Evolutionary conservation across 2,888 invertebrate species (phyloP).

Genomic region (Syrista parreyssii): DNA sequence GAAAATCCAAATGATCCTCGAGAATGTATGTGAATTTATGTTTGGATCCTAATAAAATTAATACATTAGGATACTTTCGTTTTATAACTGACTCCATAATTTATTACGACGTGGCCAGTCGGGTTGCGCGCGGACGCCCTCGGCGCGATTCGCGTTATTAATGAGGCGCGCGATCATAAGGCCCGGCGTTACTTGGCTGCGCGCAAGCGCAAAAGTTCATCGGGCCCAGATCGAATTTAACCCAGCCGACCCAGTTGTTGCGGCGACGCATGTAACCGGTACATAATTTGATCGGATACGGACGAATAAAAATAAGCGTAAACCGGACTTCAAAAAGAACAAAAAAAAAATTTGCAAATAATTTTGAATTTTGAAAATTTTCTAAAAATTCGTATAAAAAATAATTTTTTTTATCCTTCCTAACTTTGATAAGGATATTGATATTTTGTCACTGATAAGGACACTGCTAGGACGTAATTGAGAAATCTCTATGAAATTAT

Average conservation of each 20-base stretch:
- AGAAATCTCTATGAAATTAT: not conserved
- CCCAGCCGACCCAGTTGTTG: not conserved
- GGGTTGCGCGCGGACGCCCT: not conserved
- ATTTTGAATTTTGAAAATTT: not conserved
- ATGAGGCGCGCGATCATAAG: not conserved
- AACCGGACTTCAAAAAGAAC: not conserved
- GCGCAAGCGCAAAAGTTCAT: slow-evolving; percentile 6
- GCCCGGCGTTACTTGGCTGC: not conserved
- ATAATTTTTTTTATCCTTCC: not conserved
- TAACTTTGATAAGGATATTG: not conserved
- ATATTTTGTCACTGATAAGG: not conserved
- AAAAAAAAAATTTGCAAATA: not conserved
- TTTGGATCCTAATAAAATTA: not conserved
- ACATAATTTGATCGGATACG: not conserved
- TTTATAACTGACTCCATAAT: slow-evolving; percentile 5
- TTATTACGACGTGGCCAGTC: slow-evolving; percentile 5
- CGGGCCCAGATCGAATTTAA: slow-evolving; percentile 1
- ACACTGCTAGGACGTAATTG: not conserved
- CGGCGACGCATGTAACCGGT: not conserved
- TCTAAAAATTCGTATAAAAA: no score
- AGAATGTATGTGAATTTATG: not conserved
- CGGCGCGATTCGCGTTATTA: slow-evolving; percentile 4
- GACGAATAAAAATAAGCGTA: not conserved
- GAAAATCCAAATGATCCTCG: not conserved
- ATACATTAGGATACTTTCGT: slow-evolving; percentile 8